Conservation (phyloP, 2,888 invertebrate genomes). For the Leptinotarsa haldemani region DNA sequence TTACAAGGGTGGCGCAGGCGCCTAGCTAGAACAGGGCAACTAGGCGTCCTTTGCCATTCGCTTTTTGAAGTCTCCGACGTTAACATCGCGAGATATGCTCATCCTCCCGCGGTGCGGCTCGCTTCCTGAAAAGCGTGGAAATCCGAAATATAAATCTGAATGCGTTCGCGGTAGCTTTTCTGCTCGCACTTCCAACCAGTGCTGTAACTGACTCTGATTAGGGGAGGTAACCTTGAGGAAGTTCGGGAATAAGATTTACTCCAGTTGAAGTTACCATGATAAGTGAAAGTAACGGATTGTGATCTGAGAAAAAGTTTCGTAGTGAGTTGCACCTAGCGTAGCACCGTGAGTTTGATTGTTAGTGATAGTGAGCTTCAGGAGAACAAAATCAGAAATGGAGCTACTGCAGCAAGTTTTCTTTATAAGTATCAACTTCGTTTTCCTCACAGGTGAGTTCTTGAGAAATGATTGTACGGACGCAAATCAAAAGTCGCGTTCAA, state of each 20-base stretch:
- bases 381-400: background rate
- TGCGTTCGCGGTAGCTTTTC: background rate
- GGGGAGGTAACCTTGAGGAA: background rate
- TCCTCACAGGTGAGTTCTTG: slow-evolving; percentile 23
- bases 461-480: background rate
- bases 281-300: background rate
- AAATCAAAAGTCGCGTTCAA: background rate
- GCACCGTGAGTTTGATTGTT: background rate
- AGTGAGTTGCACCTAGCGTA: background rate
- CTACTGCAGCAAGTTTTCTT: slow-evolving; percentile 12
- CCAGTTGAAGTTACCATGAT: background rate
- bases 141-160: slow-evolving; percentile 3
- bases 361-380: background rate
- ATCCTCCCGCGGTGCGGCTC: slow-evolving; percentile 9
- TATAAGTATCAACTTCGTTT: slow-evolving; percentile 14
- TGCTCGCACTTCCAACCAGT: background rate
- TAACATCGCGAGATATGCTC: slow-evolving; percentile 56
- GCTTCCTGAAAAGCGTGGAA: slow-evolving; percentile 23
- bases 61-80: slow-evolving; percentile 53
- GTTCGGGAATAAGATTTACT: background rate
- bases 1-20: slow-evolving; percentile 61
- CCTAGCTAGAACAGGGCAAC: slow-evolving; percentile 54
- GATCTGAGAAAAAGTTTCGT: background rate
- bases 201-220: background rate
- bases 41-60: slow-evolving; percentile 61